Evolutionary conservation across 2,888 invertebrate genomes (phyloP).

Genomic region (Erebia palarica): DNA sequence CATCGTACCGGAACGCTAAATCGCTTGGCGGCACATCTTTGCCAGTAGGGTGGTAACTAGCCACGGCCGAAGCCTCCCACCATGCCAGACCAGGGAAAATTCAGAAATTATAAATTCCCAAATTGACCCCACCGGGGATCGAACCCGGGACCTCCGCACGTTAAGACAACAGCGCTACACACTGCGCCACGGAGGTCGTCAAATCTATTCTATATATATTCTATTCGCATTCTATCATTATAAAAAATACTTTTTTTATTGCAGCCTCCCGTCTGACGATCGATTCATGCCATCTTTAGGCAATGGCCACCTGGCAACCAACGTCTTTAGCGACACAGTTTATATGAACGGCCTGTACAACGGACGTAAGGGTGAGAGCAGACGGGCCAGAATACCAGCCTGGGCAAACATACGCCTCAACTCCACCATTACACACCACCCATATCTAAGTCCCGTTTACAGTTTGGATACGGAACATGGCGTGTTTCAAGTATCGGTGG

Average conservation of each 20-base stretch:
- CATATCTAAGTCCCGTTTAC: constrained; percentile 68
- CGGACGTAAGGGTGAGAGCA: constrained; percentile 79
- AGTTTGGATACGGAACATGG: constrained; percentile 74
- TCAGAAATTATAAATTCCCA: too few species aligned
- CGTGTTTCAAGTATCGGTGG: constrained; percentile 72
- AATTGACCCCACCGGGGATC: too few species aligned
- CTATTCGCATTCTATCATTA: too few species aligned
- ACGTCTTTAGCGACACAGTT: constrained; percentile 82
- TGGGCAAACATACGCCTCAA: constrained; percentile 81
- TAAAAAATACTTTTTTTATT: constrained; percentile 40
- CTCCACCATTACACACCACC: constrained; percentile 66
- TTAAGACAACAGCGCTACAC: too few species aligned
- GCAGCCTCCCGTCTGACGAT: constrained; percentile 78
- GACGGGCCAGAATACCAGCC: constrained; percentile 83
- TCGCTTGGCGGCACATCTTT: too few species aligned
- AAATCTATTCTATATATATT: too few species aligned
- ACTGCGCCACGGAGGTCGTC: too few species aligned
- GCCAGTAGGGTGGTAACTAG: too few species aligned
- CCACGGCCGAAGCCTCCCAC: too few species aligned
- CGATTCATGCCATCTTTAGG: constrained; percentile 83
- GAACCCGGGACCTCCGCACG: too few species aligned
- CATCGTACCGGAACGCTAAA: too few species aligned
- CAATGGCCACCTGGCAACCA: constrained; percentile 83
- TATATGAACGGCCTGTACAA: constrained; percentile 84
- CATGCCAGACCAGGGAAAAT: too few species aligned